Evolutionary conservation across 2,888 invertebrate species (phyloP), one percentile per base, ranked within the genome.

Genomic region (Pachycephus smyrnensis): DNA sequence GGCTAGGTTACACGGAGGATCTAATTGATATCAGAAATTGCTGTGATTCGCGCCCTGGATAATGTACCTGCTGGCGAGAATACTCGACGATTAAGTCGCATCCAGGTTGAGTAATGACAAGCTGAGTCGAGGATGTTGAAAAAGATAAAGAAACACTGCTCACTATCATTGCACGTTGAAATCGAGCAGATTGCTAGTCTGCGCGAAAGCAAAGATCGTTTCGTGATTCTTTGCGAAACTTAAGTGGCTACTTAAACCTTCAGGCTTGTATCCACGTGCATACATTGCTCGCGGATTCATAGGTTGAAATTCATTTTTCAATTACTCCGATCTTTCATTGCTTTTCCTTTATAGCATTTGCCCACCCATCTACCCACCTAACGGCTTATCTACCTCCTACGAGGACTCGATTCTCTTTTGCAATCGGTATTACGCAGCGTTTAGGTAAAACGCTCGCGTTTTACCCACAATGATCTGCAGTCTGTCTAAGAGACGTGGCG

Each of bases 361-460:
- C 9, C 55, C 55, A 23, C 55, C 55, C 9, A 55, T 23, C 9
- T 55, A 55, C 6, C 9, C 23, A 55, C 55, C 55, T 55, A 55
- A 23, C 55, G 23, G 9, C 23, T 55, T 23, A 9, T 55, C 23
- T 23, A 23, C 55, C 55, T 55, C 55, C 55, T 23, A 55, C 55
- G 55, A 23, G 0, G 9, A 55, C 55, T 55, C 40, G 55, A 55
- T 23, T 23, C 55, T 55, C 9, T 23, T 55, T 55, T 23, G 55
- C 55, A 23, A 55, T 55, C 23, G 55, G 55, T 55, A 55, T 55
- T 55, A 23, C 55, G 6, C 55, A 55, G 23, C 69, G 78, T 76
- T 75, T 77, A 77, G 73, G 75, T 75, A 77, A 74, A 75, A 75
- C 31, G 74, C 31, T 35, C 71, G 69, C 76, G 76, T 76, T 75